Base-by-base conservation (phyloP, 2,797 vertebrate genomes). In the Arctocebus calabarensis region DNA sequence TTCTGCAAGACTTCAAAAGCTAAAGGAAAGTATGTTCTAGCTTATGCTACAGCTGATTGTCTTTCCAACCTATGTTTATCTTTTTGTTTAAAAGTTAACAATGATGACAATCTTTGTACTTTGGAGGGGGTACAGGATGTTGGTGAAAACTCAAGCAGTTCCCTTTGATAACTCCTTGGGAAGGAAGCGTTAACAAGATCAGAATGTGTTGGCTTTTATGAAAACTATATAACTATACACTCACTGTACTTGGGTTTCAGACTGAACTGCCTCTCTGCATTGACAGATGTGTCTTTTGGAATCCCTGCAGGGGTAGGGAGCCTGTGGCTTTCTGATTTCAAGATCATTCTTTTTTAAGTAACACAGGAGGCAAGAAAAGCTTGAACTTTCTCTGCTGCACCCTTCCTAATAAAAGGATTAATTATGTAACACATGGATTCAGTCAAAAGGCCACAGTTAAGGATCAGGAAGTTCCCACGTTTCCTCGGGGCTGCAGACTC, bases 31-130 rank as follows among this genome's bases (percentile, higher is more conserved):
- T 77, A 40, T 8, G 23, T 14, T n/a, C 27, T 32, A 75, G 71
- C 14, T 66, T 68, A 61, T 19, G 52, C 82, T 11, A 4, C 8
- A 85, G 85, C 17, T 59, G 55, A 73, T 59, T 37, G 19, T 90
- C 75, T 94, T 87, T 77, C 79, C 71, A 86, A 57, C 0, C 25
- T 32, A 25, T 37, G 34, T 29, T 25, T 45, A 29, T 32, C 68
- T 88, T 84, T 84, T 84, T 78, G 20, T 90, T 84, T 74, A 40
- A 61, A 92, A 55, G 8, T 88, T 77, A 77, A 40, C 48, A 45
- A 25, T 43, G 84, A 73, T 20, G 48, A 77, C 13, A 6, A 25
- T 57, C 43, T 91, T 66, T 52, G 32, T 71, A 43, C 37, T 79
- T n/a, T 77, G 73, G 20, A 92, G 84, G 37, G 29, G 9, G 4